These are phyloP conservation scores for Diadema setosum DNA, from an alignment of 35 echinoderm and acorn worm species.

Conservation along the genomic window DNA sequence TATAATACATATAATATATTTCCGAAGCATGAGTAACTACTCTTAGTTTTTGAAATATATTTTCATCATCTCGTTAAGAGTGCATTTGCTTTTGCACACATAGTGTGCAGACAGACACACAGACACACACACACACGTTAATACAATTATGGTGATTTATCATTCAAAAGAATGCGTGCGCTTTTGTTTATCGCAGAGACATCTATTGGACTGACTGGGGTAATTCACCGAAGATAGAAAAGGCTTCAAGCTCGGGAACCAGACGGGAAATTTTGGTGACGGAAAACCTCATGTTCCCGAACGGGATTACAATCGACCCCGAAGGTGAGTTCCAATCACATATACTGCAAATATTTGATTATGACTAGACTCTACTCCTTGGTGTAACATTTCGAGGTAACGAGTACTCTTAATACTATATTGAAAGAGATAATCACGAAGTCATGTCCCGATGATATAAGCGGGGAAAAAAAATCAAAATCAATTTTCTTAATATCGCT, in stretches of 20 bases:
- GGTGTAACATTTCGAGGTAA: too few relatives aligned
- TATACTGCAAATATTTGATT: neutral
- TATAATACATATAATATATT: too few relatives aligned
- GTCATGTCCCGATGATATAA: too few relatives aligned
- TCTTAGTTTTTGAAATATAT: too few relatives aligned
- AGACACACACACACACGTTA: neutral
- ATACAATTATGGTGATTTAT: neutral
- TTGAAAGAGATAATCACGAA: too few relatives aligned
- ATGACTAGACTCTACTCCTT: too few relatives aligned
- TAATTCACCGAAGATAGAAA: neutral
- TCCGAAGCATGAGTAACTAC: too few relatives aligned
- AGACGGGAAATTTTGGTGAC: neutral
- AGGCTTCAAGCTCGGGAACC: neutral
- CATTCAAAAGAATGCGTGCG: neutral
- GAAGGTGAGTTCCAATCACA: neutral
- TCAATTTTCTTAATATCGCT: too few relatives aligned
- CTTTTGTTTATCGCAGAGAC: neutral
- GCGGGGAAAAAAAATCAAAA: too few relatives aligned
- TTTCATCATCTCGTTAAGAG: too few relatives aligned
- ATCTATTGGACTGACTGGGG: slow-evolving; percentile 13
- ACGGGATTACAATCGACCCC: slow-evolving; percentile 3
- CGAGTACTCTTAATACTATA: too few relatives aligned
- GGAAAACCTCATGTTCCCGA: neutral
- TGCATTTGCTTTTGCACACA: neutral
- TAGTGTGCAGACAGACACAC: neutral